Conservation (phyloP, 2,113 vertebrate genomes). For the Ochotona curzoniae region DNA sequence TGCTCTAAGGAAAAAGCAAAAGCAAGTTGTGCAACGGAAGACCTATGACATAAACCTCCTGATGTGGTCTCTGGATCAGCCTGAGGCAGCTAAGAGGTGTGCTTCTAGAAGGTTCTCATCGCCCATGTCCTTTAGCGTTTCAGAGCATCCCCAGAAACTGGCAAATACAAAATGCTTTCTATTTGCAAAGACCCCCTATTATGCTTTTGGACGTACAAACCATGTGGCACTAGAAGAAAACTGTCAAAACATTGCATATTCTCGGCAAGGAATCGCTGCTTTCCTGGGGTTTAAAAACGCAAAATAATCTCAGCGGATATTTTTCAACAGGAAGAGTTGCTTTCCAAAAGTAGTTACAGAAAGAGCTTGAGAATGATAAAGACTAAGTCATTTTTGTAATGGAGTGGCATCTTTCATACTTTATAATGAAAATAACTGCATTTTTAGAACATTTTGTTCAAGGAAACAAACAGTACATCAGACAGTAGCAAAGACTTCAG, state of each 20-base stretch:
- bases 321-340: neutral
- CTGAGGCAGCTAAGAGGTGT: neutral
- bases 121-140: constrained; percentile 4
- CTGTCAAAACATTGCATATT: neutral
- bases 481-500: neutral
- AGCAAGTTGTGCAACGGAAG: neutral
- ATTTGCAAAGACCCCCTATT: neutral
- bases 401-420: neutral
- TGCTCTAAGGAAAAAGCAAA: neutral
- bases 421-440: neutral
- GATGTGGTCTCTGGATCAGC: neutral
- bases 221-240: neutral
- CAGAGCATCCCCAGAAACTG: neutral
- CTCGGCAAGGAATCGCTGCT: neutral
- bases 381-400: constrained; percentile 18
- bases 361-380: neutral
- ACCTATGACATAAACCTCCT: neutral
- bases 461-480: neutral
- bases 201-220: neutral
- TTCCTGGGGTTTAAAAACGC: neutral
- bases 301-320: constrained; percentile 22
- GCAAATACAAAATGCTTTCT: neutral
- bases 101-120: neutral
- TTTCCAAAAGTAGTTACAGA: neutral
- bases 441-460: neutral